Evolutionary conservation across 2,113 vertebrate genomes (phyloP).

Genomic region (Psittacara wagleri): DNA sequence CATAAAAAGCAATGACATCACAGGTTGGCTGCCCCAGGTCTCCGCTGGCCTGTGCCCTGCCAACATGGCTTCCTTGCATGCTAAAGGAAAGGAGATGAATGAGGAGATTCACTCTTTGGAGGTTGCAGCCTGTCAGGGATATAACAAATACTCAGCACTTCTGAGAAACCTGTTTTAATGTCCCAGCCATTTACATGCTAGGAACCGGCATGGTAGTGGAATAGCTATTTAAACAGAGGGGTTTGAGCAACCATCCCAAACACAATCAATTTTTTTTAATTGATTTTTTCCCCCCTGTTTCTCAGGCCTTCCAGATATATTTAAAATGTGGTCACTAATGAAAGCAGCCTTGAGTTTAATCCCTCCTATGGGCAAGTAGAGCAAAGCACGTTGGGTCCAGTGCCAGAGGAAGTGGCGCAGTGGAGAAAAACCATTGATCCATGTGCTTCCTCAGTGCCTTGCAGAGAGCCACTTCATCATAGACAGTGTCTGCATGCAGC

Average conservation of each 20-base stretch:
- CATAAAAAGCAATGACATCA: neutral
- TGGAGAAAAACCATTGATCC: neutral
- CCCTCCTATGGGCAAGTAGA: neutral
- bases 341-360: neutral
- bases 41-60: neutral
- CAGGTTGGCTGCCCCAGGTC: neutral
- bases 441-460: neutral
- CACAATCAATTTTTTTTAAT: neutral
- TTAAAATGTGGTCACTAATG: neutral
- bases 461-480: neutral
- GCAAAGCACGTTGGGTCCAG: neutral
- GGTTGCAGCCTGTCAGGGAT: neutral
- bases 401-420: neutral
- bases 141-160: neutral
- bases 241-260: neutral
- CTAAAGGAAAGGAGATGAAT: neutral
- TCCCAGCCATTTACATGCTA: neutral
- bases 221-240: neutral
- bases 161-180: neutral
- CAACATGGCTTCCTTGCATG: neutral
- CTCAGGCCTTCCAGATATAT: neutral
- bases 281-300: neutral
- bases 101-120: neutral
- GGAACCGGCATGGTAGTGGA: neutral
- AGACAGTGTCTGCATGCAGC: accelerated